Evolutionary conservation across 2,797 vertebrate species (phyloP), one percentile per base, ranked within the genome.

Genomic region (Botia kubotai): DNA sequence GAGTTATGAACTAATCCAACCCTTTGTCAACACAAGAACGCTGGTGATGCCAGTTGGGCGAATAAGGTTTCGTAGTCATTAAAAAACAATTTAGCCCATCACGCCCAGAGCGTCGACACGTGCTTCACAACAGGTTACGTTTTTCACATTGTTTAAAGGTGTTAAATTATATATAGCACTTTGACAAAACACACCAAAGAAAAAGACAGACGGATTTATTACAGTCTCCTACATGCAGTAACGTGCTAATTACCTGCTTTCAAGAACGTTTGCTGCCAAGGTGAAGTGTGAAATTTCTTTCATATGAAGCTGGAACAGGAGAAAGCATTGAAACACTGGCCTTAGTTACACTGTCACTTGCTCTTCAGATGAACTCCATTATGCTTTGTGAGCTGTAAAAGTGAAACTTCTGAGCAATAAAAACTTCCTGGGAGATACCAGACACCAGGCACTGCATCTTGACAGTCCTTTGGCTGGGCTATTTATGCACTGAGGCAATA

Each of bases 11-110:
- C 73, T 76, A 60, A 77, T 79, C 65, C 82, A 67, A 13, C 81
- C 72, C 75, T 83, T 81, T 83, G 77, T 84, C 65, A 83, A 83
- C 75, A 73, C 72, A 71, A 67, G 62, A 52, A 80, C 70, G 65
- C 75, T 69, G 19, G 53, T 79, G 50, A 79, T 72, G 36, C 81
- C 55, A 77, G 81, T 82, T 82, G 81, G 82, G 78, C 66, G 60
- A 80, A 46, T 67, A n/a, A 39, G 74, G 55, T 83, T 82, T 77
- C 75, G 58, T 68, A 69, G 63, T 43, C 52, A 72, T 21, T 52
- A 53, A 68, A 82, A 77, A 76, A 82, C 57, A 81, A 60, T 48
- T 67, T 29, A 57, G 16, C 60, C 69, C 19, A 82, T 29, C 63
- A 69, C 72, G 23, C 82, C 84, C 63, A 81, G 75, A 67, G 53